Percentiles rank a stretch among this genome's conserved stretches.
Evolutionary conservation across 2,113 vertebrate species (phyloP).

Genomic region (Puntigrus tetrazona): DNA sequence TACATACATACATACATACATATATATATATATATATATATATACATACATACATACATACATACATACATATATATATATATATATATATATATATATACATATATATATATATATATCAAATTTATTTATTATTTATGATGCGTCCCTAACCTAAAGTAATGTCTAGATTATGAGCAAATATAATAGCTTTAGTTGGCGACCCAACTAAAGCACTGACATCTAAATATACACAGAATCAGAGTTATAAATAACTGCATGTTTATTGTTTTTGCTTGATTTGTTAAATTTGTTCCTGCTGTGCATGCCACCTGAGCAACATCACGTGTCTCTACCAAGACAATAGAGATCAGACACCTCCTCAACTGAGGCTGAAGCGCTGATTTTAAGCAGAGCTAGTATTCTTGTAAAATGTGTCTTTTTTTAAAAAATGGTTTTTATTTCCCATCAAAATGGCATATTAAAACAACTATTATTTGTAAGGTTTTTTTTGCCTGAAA

Average conservation of each 20-base stretch:
- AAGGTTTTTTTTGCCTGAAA: too few relatives aligned
- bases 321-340: conserved; percentile 9
- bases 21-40: too few relatives aligned
- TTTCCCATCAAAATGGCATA: too few relatives aligned
- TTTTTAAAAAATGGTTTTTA: too few relatives aligned
- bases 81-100: too few relatives aligned
- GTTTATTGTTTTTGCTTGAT: conserved; percentile 9
- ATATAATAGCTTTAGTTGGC: not conserved
- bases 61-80: too few relatives aligned
- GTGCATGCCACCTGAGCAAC: conserved; percentile 11
- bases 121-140: too few relatives aligned
- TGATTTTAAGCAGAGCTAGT: not conserved
- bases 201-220: not conserved
- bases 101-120: too few relatives aligned
- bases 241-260: conserved; percentile 14
- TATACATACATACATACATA: too few relatives aligned
- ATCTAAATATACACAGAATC: not conserved
- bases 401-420: not conserved
- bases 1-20: too few relatives aligned
- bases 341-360: not conserved
- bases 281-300: conserved; percentile 6
- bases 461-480: too few relatives aligned
- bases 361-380: not conserved
- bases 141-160: not conserved
- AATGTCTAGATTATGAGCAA: too few relatives aligned